Conservation (phyloP, 2,888 invertebrate species). For the Ornithoptera priamus region DNA sequence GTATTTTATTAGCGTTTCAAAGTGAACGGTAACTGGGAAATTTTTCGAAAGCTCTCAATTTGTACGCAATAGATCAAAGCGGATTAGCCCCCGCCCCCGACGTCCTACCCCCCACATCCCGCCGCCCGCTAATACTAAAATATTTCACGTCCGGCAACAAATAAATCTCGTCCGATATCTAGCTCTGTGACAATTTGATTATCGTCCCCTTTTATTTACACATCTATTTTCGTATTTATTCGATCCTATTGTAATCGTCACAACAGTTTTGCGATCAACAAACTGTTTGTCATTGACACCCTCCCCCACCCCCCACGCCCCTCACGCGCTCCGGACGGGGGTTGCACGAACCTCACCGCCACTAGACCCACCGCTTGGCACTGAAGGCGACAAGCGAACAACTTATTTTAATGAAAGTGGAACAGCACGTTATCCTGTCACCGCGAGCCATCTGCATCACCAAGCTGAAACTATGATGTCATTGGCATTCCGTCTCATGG, state of each 20-base stretch:
- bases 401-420: too few relatives aligned
- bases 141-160: slow-evolving; percentile 27
- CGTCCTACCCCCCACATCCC: background rate
- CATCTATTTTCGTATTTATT: slow-evolving; percentile 8
- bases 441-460: too few relatives aligned
- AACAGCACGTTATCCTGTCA: too few relatives aligned
- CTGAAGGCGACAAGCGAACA: too few relatives aligned
- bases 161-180: slow-evolving; percentile 25
- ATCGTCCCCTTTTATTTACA: slow-evolving; percentile 16
- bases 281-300: too few relatives aligned
- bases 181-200: slow-evolving; percentile 14
- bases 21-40: slow-evolving; percentile 7
- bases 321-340: too few relatives aligned
- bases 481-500: too few relatives aligned
- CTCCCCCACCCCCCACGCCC: too few relatives aligned
- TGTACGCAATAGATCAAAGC: slow-evolving; percentile 24
- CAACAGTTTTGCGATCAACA: background rate
- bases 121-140: slow-evolving; percentile 20
- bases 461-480: too few relatives aligned
- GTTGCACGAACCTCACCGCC: too few relatives aligned
- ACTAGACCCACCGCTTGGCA: too few relatives aligned
- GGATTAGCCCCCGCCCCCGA: slow-evolving; percentile 7
- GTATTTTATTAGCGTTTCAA: background rate
- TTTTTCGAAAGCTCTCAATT: slow-evolving; percentile 11
- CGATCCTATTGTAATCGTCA: background rate